Conservation (phyloP, 2,797 vertebrate genomes). For the Cuculus canorus region DNA sequence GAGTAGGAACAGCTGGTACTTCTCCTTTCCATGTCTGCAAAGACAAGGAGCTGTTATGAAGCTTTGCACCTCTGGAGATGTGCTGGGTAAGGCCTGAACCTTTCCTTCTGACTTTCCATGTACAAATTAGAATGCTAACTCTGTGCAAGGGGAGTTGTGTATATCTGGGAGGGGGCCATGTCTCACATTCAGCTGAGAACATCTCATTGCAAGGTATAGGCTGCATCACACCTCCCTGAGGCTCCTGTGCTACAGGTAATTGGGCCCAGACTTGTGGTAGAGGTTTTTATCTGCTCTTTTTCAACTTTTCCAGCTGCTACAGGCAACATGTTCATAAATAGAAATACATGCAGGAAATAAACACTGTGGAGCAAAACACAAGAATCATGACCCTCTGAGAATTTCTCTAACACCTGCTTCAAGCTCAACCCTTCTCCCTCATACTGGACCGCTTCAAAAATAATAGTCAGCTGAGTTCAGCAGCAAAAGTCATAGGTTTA, state of each 20-base stretch:
- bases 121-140: neutral
- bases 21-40: neutral
- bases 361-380: neutral
- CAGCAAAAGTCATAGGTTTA: accelerated
- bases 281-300: neutral
- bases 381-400: accelerated
- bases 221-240: accelerated
- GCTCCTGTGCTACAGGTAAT: neutral
- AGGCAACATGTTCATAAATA: neutral
- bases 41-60: neutral
- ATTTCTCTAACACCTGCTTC: neutral
- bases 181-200: neutral
- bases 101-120: neutral
- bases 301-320: neutral
- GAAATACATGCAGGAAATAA: neutral
- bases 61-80: neutral
- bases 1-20: neutral
- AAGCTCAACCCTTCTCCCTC: neutral
- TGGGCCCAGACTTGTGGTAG: neutral
- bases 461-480: neutral
- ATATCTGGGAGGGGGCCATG: accelerated
- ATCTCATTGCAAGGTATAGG: neutral
- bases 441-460: neutral
- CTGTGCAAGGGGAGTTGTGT: neutral
- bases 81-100: neutral